phyloP scores from a whole-genome alignment of 1,140 invertebrate species.

The Drosophila seguyi region DNA sequence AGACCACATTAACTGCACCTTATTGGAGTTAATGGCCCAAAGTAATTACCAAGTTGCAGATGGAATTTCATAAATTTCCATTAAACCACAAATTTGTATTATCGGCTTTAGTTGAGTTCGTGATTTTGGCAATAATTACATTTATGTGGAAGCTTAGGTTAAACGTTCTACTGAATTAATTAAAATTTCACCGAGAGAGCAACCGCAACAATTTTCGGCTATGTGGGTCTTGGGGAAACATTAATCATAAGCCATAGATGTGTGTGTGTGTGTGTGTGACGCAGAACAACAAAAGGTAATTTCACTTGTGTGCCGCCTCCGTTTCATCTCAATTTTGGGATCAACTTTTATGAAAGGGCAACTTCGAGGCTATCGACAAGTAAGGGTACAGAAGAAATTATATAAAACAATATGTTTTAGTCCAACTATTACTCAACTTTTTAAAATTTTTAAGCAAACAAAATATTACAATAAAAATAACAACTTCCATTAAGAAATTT shows the following conservation, averaged over 20 bases:
- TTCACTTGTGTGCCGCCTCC: neutral
- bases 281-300: constrained; percentile 27
- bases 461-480: neutral
- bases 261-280: constrained; percentile 6
- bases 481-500: neutral
- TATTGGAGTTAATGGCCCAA: constrained; percentile 21
- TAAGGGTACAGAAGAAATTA: neutral
- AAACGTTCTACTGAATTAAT: constrained; percentile 34
- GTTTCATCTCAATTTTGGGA: constrained; percentile 2
- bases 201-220: constrained; percentile 2
- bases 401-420: neutral
- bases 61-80: constrained; percentile 39
- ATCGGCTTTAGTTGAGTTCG: constrained; percentile 1
- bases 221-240: constrained; percentile 23
- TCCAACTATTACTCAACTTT: neutral
- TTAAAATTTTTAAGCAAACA: neutral
- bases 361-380: neutral
- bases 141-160: constrained; percentile 2
- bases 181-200: constrained; percentile 21
- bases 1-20: constrained; percentile 7
- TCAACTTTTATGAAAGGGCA: neutral
- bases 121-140: constrained; percentile 26
- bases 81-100: constrained; percentile 33
- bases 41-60: constrained; percentile 11
- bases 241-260: constrained; percentile 51